These are phyloP conservation scores for Zapus hudsonius DNA, from an alignment of 2,113 vertebrate genomes.

Conservation along the genomic window DNA sequence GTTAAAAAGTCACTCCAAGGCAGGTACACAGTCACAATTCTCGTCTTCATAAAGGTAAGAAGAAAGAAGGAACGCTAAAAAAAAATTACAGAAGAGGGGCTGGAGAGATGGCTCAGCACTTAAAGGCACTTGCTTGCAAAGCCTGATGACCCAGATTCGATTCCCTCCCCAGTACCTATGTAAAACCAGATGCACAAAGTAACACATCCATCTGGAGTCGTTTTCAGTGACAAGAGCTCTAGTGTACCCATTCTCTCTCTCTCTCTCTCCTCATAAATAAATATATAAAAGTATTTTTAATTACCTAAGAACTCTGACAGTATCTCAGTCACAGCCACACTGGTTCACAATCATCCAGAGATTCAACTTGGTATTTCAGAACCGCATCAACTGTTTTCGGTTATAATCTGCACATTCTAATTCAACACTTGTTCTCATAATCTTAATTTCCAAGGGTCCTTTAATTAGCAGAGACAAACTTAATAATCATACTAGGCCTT, in stretches of 20 bases:
- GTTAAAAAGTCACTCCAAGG: slow-evolving; percentile 14
- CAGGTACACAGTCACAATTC: neutral
- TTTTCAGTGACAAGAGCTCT: too few relatives aligned
- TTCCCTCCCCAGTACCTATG: too few relatives aligned
- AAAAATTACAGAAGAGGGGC: too few relatives aligned
- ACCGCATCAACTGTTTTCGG: neutral
- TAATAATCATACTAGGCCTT: neutral
- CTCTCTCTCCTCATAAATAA: too few relatives aligned
- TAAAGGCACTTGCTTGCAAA: too few relatives aligned
- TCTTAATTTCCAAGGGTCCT: slow-evolving; percentile 27
- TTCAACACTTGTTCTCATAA: neutral
- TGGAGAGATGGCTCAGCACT: too few relatives aligned
- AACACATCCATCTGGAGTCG: too few relatives aligned
- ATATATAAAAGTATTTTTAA: too few relatives aligned
- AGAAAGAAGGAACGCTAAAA: neutral
- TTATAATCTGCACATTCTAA: neutral
- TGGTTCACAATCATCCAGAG: neutral
- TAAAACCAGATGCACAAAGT: too few relatives aligned
- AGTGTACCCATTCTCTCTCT: too few relatives aligned
- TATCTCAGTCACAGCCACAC: neutral
- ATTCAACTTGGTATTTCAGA: neutral
- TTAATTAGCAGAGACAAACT: slow-evolving; percentile 64
- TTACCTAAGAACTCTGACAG: neutral
- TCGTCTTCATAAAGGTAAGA: neutral
- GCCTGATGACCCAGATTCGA: too few relatives aligned